These are phyloP conservation scores for Potamilus streckersoni DNA, from an alignment of 1,140 invertebrate species.

Conservation along the genomic window DNA sequence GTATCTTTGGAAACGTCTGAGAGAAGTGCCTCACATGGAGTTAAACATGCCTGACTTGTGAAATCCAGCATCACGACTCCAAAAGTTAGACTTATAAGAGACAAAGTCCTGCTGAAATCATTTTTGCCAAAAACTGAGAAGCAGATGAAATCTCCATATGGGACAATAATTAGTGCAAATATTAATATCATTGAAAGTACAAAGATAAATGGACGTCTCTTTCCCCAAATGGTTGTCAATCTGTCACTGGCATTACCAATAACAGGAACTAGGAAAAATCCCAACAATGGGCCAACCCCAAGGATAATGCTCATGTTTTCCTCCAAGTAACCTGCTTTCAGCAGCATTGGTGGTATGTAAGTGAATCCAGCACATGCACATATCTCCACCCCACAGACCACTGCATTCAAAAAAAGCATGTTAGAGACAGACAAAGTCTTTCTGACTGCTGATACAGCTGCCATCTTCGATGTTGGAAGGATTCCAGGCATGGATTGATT, in stretches of 20 bases:
- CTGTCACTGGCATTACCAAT: slow-evolving; percentile 69
- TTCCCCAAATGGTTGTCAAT: slow-evolving; percentile 66
- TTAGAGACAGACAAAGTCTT: slow-evolving; percentile 16
- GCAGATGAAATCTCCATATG: slow-evolving; percentile 58
- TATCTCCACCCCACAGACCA: slow-evolving; percentile 71
- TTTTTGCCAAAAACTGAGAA: slow-evolving; percentile 40
- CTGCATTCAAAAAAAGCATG: slow-evolving; percentile 66
- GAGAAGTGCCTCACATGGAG: slow-evolving; percentile 70
- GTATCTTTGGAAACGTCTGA: slow-evolving; percentile 65
- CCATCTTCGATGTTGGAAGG: too few species aligned
- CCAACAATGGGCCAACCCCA: slow-evolving; percentile 68
- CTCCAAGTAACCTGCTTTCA: slow-evolving; percentile 70
- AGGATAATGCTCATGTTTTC: slow-evolving; percentile 68
- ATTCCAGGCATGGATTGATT: too few species aligned
- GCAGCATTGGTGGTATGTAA: slow-evolving; percentile 70
- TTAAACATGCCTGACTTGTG: slow-evolving; percentile 69
- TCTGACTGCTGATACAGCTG: too few species aligned
- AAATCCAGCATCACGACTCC: slow-evolving; percentile 70
- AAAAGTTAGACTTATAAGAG: slow-evolving; percentile 58
- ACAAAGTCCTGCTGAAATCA: slow-evolving; percentile 37
- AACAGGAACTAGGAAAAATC: slow-evolving; percentile 68
- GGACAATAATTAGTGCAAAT: slow-evolving; percentile 64
- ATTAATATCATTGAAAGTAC: slow-evolving; percentile 63
- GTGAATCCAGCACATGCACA: slow-evolving; percentile 70
- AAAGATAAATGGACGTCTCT: slow-evolving; percentile 70